A percentile compares a stretch with the other conserved stretches of the same genome.
These are phyloP conservation scores for Cremastobaeus sp. DNA, from an alignment of 2,888 invertebrate species.

Conservation along the genomic window DNA sequence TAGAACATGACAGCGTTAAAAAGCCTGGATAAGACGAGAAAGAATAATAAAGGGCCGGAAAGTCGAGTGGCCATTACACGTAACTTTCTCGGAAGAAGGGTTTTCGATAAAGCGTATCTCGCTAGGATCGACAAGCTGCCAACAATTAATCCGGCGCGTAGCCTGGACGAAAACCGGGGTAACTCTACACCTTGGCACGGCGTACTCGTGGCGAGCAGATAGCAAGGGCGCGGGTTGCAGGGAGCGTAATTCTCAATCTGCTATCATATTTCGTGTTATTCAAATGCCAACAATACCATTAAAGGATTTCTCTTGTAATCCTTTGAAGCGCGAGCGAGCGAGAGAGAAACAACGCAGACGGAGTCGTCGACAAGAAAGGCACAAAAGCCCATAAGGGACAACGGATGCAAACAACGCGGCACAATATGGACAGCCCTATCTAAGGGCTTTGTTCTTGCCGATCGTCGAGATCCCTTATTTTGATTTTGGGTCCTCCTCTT, in stretches of 20 bases:
- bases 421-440: conserved; percentile 71
- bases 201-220: conserved; percentile 45
- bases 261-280: conserved; percentile 78
- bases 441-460: conserved; percentile 72
- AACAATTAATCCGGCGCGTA: conserved; percentile 74
- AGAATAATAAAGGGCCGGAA: not conserved
- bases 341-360: conserved; percentile 39
- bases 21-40: too few species aligned
- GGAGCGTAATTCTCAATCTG: conserved; percentile 69
- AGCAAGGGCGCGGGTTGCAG: conserved; percentile 35
- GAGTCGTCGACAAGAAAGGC: conserved; percentile 55
- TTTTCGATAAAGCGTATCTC: conserved; percentile 40
- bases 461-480: conserved; percentile 65
- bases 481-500: conserved; percentile 42
- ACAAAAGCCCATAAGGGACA: conserved; percentile 62
- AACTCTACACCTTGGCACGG: conserved; percentile 70
- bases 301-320: conserved; percentile 76
- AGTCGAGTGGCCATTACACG: conserved; percentile 27
- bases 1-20: too few species aligned
- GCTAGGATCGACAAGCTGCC: conserved; percentile 69
- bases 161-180: conserved; percentile 60
- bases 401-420: conserved; percentile 68
- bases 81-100: conserved; percentile 46
- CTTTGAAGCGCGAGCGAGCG: conserved; percentile 65
- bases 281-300: conserved; percentile 77